A percentile compares a stretch with the other conserved stretches of the same genome.
Conservation (phyloP, 2,113 vertebrate species). For the Larimichthys polyactis region DNA sequence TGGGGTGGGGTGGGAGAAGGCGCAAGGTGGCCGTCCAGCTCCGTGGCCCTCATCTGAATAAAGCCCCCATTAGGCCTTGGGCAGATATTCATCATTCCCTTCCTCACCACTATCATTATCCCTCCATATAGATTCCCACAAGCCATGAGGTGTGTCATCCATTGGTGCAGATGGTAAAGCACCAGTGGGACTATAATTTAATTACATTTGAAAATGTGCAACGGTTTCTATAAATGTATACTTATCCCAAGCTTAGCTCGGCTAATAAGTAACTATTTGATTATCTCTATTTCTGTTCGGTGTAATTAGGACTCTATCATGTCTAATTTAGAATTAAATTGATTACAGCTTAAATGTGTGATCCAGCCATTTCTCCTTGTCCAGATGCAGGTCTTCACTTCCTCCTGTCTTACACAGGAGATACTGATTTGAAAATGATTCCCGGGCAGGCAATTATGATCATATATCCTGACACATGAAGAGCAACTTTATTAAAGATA, state of each 20-base stretch:
- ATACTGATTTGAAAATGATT: slow-evolving; percentile 72
- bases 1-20: slow-evolving; percentile 12
- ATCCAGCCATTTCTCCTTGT: slow-evolving; percentile 31
- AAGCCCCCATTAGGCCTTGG: slow-evolving; percentile 63
- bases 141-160: slow-evolving; percentile 41
- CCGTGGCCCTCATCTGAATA: slow-evolving; percentile 68
- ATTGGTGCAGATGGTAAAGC: slow-evolving; percentile 20
- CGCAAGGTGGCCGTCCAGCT: slow-evolving; percentile 66
- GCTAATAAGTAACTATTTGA: slow-evolving; percentile 54
- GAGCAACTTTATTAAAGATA: slow-evolving; percentile 82
- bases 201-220: slow-evolving; percentile 46
- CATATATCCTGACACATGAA: slow-evolving; percentile 71
- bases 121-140: slow-evolving; percentile 30
- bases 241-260: slow-evolving; percentile 6
- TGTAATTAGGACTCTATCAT: slow-evolving; percentile 53
- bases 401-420: slow-evolving; percentile 46
- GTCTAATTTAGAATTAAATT: slow-evolving; percentile 44
- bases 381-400: slow-evolving; percentile 34
- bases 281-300: slow-evolving; percentile 34
- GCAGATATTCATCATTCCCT: slow-evolving; percentile 63
- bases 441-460: slow-evolving; percentile 65
- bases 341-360: slow-evolving; percentile 31
- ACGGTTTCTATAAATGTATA: slow-evolving; percentile 43
- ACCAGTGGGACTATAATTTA: slow-evolving; percentile 39
- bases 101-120: slow-evolving; percentile 50